Conservation (phyloP, 2,797 vertebrate species). For the Phataginus tetradactyla region DNA sequence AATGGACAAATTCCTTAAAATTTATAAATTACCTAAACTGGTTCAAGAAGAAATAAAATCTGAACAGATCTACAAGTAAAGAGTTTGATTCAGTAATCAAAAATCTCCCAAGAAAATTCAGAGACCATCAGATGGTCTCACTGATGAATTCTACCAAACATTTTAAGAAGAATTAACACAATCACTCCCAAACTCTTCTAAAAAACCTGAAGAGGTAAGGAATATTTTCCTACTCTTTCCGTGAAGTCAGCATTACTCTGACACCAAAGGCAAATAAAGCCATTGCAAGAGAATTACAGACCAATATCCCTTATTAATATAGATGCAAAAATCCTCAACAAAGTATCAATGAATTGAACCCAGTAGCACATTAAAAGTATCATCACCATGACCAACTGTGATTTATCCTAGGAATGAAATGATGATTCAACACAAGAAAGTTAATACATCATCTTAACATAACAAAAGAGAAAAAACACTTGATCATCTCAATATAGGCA, state of each 20-base stretch:
- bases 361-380: neutral
- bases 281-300: neutral
- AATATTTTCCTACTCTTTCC: neutral
- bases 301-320: neutral
- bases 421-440: neutral
- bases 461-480: neutral
- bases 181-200: neutral
- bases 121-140: neutral
- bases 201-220: neutral
- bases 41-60: slow-evolving; percentile 7
- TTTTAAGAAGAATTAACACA: neutral
- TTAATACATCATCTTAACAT: neutral
- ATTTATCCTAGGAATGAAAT: neutral
- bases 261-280: neutral
- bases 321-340: neutral
- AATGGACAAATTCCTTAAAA: neutral
- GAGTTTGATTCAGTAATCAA: neutral
- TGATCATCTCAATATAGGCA: neutral
- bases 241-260: neutral
- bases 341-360: neutral
- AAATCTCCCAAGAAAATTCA: neutral
- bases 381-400: neutral
- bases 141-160: neutral
- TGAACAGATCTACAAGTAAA: neutral
- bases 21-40: neutral